Conservation (phyloP, 2,113 vertebrate genomes). For the human (Homo sapiens) region GRCh38 chr2:125266501-125267000, state of each 20-base stretch:
- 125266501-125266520: no score
- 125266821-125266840: not conserved
- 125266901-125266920: not conserved
- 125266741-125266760: not conserved
- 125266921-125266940: not conserved
- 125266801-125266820: not conserved
- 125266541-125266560: not conserved
- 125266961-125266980: not conserved
- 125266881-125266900: not conserved
- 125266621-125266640: no score
- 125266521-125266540: no score
- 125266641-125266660: not conserved
- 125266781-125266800: not conserved
- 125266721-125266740: not conserved
- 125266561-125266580: not conserved
- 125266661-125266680: not conserved
- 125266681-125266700: not conserved
- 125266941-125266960: not conserved
- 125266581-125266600: not conserved
- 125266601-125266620: fast-evolving
- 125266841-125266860: not conserved
- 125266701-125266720: not conserved
- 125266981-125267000: not conserved
- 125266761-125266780: not conserved
- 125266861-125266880: not conserved